These are phyloP conservation scores for Austrolebias charrua DNA, from an alignment of 2,797 vertebrate species.

Conservation along the genomic window DNA sequence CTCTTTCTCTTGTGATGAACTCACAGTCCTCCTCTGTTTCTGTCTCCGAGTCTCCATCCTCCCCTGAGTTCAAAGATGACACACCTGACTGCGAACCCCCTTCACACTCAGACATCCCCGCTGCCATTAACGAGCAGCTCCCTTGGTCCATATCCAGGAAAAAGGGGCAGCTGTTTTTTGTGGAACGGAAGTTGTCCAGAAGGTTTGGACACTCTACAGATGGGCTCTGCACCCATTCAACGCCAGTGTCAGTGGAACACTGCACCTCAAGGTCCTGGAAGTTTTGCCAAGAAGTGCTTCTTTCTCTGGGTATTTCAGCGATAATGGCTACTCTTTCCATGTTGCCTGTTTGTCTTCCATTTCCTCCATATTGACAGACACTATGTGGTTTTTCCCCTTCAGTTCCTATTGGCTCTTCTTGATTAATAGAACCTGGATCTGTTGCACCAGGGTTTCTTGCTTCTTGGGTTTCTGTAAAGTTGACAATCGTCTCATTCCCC, in stretches of 20 bases:
- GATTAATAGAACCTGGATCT: slow-evolving; percentile 6
- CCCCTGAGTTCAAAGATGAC: slow-evolving; percentile 86
- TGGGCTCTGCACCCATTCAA: slow-evolving; percentile 17
- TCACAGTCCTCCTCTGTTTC: slow-evolving; percentile 94
- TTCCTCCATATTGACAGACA: background rate
- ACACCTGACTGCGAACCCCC: slow-evolving; percentile 75
- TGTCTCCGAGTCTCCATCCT: slow-evolving; percentile 87
- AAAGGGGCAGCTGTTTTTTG: slow-evolving; percentile 80
- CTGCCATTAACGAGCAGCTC: slow-evolving; percentile 51
- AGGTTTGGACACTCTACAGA: slow-evolving; percentile 53
- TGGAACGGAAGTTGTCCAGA: slow-evolving; percentile 64
- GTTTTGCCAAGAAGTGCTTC: slow-evolving; percentile 65
- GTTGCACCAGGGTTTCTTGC: background rate
- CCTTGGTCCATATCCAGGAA: slow-evolving; percentile 77
- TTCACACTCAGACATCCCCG: slow-evolving; percentile 75
- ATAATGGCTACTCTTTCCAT: background rate
- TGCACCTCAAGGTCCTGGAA: slow-evolving; percentile 67
- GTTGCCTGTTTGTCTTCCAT: slow-evolving; percentile 3
- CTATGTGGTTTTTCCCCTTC: background rate
- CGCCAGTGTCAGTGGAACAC: slow-evolving; percentile 66
- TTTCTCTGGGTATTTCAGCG: slow-evolving; percentile 20
- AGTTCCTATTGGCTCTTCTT: slow-evolving; percentile 5
- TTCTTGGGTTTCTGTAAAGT: slow-evolving; percentile 29
- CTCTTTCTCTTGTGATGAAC: slow-evolving; percentile 85
- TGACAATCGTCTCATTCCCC: slow-evolving; percentile 20